Conservation (phyloP, 2,797 vertebrate genomes). For the Premnoplex brunnescens region DNA sequence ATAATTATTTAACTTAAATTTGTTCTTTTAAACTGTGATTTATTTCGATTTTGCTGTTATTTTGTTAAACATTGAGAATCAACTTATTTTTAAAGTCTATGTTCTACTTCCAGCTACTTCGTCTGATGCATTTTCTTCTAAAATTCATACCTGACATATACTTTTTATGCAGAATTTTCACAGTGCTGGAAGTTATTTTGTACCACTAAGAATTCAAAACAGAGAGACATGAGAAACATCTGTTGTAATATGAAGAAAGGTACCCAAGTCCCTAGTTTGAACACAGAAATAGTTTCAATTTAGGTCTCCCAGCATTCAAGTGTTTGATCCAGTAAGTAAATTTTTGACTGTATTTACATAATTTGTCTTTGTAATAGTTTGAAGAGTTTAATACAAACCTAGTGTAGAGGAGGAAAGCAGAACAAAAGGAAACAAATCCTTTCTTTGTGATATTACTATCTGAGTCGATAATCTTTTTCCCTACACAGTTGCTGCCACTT, state of each 20-base stretch:
- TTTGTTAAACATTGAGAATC: not conserved
- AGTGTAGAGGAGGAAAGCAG: not conserved
- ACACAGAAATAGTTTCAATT: not conserved
- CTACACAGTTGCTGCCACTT: not conserved
- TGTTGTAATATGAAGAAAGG: not conserved
- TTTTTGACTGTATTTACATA: not conserved
- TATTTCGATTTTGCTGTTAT: not conserved
- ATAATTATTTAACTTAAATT: not conserved
- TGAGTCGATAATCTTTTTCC: not conserved
- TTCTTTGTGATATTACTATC: not conserved
- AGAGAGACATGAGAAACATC: not conserved
- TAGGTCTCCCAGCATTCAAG: not conserved
- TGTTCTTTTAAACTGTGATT: not conserved
- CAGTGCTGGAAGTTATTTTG: not conserved
- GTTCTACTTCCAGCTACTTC: not conserved
- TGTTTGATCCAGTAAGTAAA: not conserved
- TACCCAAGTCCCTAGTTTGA: not conserved
- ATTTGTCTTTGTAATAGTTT: not conserved
- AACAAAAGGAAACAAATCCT: not conserved
- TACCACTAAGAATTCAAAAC: not conserved
- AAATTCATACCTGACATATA: not conserved
- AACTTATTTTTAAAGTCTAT: not conserved
- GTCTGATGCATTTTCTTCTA: not conserved
- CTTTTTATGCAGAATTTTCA: not conserved
- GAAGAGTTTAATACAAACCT: not conserved